These are phyloP conservation scores for Catocala sponsa DNA, from an alignment of 2,888 invertebrate species.

Conservation along the genomic window DNA sequence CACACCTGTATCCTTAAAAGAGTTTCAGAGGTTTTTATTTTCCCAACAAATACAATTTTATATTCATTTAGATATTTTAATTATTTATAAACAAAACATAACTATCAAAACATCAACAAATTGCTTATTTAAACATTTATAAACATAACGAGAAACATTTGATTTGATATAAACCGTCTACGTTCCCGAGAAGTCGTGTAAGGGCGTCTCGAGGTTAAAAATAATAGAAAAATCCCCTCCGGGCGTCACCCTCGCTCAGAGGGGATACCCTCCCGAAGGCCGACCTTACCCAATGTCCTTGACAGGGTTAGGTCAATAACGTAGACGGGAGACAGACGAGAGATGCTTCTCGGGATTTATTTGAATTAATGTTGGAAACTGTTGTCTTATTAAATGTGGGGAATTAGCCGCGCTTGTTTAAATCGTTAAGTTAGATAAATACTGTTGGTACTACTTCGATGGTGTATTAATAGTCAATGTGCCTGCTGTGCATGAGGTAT, in stretches of 20 bases:
- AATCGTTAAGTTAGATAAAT: too few relatives aligned
- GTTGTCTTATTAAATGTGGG: neutral
- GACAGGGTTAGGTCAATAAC: conserved; percentile 70
- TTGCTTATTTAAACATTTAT: neutral
- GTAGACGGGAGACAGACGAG: conserved; percentile 43
- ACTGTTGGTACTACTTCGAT: too few relatives aligned
- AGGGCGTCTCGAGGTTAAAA: conserved; percentile 83
- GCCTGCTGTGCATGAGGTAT: too few relatives aligned
- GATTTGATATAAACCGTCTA: conserved; percentile 48
- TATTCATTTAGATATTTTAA: too few relatives aligned
- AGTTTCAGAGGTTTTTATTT: too few relatives aligned
- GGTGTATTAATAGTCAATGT: too few relatives aligned
- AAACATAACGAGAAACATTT: conserved; percentile 19
- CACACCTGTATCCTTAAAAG: too few relatives aligned
- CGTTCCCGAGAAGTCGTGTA: conserved; percentile 49
- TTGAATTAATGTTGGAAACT: conserved; percentile 10
- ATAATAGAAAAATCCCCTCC: conserved; percentile 75
- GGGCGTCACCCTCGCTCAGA: conserved; percentile 65
- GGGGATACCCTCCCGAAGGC: conserved; percentile 60
- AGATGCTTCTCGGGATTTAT: conserved; percentile 23
- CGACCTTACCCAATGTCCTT: conserved; percentile 82
- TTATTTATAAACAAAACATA: too few relatives aligned
- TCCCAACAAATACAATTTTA: too few relatives aligned
- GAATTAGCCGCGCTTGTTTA: too few relatives aligned
- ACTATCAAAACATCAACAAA: too few relatives aligned